Base-by-base conservation (phyloP, 2,797 vertebrate species). In the Xenentodon cancila region DNA sequence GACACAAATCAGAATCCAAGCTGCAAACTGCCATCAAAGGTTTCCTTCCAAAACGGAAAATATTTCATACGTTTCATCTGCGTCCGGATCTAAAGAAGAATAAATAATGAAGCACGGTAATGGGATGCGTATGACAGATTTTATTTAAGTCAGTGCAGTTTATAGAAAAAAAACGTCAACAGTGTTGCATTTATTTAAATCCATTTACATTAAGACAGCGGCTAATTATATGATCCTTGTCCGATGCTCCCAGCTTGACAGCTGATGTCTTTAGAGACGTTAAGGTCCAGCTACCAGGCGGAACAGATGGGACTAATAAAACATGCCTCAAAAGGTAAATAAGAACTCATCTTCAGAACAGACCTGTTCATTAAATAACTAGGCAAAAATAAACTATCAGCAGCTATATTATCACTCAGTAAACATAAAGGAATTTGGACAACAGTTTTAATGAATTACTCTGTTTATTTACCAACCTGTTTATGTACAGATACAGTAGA, bases 381-480 rank as follows among this genome's bases (percentile, higher is more conserved):
- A 5, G 12, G 4, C 3, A 40, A 15, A 40, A 5, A 1, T 37
- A 2, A 37, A 37, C 11, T 11, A 37, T 13, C 37, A 15, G 37
- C 2, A 40, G 37, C 13, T 40, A 16, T 40, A 69, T 49, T 20
- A 45, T 48, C 54, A 12, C 12, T 53, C 65, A 51, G 3, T 9
- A 44, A 71, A 9, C 53, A 18, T 27, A 54, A 68, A 74, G 40
- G 66, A 40, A 53, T 57, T 49, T 44, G 22, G 17, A 57, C n/a
- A 20, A 59, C 17, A 47, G 46, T 40, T 68, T 40, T 54, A 57
- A 69, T 76, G 67, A 86, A 77, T 83, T 74, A 84, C 49, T 1
- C 49, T 45, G 53, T 84, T 87, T 83, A 84, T 81, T 87, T 70
- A 68, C 66, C 67, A 65, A 74, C 59, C 60, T 66, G 58, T 72